A percentile compares a stretch with the other conserved stretches of the same genome.
Conservation (phyloP, 2,888 invertebrate genomes). For the Cyclophora punctaria region DNA sequence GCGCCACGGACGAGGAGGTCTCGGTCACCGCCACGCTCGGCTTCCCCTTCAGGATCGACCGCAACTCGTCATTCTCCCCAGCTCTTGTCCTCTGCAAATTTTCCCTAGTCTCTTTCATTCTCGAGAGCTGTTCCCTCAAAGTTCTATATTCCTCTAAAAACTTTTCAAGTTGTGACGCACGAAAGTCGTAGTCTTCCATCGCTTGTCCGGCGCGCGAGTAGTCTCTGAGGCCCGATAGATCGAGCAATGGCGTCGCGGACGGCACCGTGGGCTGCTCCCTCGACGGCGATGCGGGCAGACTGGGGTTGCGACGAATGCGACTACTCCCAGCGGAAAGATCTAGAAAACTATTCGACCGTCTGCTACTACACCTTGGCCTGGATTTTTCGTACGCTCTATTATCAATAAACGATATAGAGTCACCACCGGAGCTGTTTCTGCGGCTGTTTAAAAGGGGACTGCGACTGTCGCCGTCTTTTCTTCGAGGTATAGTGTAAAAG, state of each 20-base stretch:
- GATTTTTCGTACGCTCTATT: constrained; percentile 46
- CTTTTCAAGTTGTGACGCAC: constrained; percentile 85
- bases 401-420: constrained; percentile 69
- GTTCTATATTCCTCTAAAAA: constrained; percentile 87
- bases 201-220: constrained; percentile 61
- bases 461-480: constrained; percentile 80
- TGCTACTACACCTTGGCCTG: constrained; percentile 49
- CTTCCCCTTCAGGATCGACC: constrained; percentile 75
- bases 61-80: constrained; percentile 67
- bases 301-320: constrained; percentile 68
- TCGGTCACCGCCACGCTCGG: constrained; percentile 69
- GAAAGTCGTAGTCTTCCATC: constrained; percentile 81
- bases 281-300: constrained; percentile 80
- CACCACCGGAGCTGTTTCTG: constrained; percentile 82
- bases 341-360: constrained; percentile 81
- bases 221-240: constrained; percentile 73
- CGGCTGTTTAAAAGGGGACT: constrained; percentile 83
- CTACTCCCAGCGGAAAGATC: constrained; percentile 76
- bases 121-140: constrained; percentile 84
- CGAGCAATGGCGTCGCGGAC: constrained; percentile 77
- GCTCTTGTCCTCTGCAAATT: constrained; percentile 71
- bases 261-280: constrained; percentile 60
- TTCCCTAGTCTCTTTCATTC: constrained; percentile 87
- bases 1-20: constrained; percentile 57
- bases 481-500: constrained; percentile 81